Conservation (phyloP, 2,797 vertebrate genomes). For the Siniperca obscura region DNA sequence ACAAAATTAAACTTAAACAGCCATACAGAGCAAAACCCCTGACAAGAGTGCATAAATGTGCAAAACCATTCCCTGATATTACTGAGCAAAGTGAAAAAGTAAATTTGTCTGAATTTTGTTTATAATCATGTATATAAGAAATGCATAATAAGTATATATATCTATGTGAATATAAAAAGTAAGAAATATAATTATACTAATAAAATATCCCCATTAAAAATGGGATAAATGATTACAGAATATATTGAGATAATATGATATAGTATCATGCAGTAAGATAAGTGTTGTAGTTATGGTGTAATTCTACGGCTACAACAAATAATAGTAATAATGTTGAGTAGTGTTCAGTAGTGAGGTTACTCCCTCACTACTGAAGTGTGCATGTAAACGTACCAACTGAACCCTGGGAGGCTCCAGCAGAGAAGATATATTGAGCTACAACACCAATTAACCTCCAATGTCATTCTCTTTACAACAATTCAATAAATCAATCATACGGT, state of each 20-base stretch:
- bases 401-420: constrained; percentile 17
- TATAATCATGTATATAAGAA: neutral
- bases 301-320: neutral
- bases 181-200: neutral
- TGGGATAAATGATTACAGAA: neutral
- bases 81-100: neutral
- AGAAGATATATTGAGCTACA: constrained; percentile 44
- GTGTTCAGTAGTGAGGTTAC: neutral
- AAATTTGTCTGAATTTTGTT: neutral
- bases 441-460: constrained; percentile 64
- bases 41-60: neutral
- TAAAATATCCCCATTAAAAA: neutral
- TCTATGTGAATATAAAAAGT: neutral
- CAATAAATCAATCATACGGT: constrained; percentile 62
- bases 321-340: neutral
- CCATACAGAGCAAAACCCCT: neutral
- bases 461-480: constrained; percentile 51
- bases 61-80: neutral
- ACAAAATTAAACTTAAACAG: neutral
- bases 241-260: neutral
- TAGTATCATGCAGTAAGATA: neutral
- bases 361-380: neutral
- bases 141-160: neutral
- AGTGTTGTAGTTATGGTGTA: neutral
- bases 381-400: neutral